Evolutionary conservation across 1,140 invertebrate genomes (phyloP).

Genomic region (Battus philenor): DNA sequence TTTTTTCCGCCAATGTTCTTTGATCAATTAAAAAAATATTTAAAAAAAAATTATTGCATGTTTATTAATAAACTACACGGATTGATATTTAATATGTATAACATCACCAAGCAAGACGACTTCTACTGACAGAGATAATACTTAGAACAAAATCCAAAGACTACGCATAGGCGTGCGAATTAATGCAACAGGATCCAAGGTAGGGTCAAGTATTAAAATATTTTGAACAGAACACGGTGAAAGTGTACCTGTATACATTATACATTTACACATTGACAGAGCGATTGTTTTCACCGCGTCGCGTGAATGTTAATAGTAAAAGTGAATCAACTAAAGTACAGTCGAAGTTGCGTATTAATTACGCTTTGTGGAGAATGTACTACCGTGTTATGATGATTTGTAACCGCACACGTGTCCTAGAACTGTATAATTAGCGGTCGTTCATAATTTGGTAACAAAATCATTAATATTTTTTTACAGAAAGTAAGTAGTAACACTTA

Average conservation of each 20-base stretch:
- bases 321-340: conserved; percentile 29
- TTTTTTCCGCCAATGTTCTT: too few species aligned
- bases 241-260: conserved; percentile 26
- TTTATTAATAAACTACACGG: too few species aligned
- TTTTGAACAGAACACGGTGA: conserved; percentile 23
- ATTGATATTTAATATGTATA: too few species aligned
- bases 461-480: too few species aligned
- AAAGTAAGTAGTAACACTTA: too few species aligned
- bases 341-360: conserved; percentile 11
- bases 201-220: conserved; percentile 24
- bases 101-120: too few species aligned
- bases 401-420: neutral
- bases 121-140: too few species aligned
- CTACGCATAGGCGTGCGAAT: too few species aligned
- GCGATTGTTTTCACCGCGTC: conserved; percentile 47
- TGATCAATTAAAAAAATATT: too few species aligned
- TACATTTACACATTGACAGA: conserved; percentile 29
- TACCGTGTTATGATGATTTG: neutral
- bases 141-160: too few species aligned
- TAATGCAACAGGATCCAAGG: conserved; percentile 25
- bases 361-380: conserved; percentile 1
- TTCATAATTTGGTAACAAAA: too few species aligned
- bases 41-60: too few species aligned
- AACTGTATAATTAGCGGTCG: neutral
- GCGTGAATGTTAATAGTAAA: conserved; percentile 46